Percentiles rank a stretch among this genome's conserved stretches.
These are phyloP conservation scores for Megaceryle torquata DNA, from an alignment of 2,113 vertebrate genomes.

Conservation along the genomic window DNA sequence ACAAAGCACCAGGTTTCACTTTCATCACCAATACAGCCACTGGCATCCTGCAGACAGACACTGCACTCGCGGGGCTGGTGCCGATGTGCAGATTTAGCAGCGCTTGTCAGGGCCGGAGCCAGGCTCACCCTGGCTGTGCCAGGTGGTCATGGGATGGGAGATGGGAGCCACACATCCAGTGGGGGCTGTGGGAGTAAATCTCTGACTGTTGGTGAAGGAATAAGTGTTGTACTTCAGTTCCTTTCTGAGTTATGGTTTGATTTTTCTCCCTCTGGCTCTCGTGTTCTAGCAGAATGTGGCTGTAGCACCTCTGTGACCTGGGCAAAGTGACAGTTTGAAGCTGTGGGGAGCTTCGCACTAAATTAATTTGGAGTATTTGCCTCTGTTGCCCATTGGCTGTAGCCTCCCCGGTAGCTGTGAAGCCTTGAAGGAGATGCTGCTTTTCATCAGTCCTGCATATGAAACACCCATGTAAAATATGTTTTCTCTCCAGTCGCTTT, in stretches of 20 bases:
- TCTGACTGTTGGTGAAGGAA: neutral
- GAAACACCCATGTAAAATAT: neutral
- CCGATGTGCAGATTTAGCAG: neutral
- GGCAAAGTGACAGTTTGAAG: neutral
- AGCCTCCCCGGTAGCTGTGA: neutral
- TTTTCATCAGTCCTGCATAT: neutral
- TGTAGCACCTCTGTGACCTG: neutral
- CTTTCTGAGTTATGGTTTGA: neutral
- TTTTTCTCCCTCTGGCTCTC: neutral
- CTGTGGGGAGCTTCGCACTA: neutral
- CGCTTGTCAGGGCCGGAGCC: neutral
- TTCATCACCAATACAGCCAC: neutral
- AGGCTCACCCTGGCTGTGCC: fast-evolving
- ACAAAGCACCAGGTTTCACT: neutral
- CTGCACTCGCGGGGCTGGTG: fast-evolving
- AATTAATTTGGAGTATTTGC: neutral
- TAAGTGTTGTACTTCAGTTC: neutral
- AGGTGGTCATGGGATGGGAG: neutral
- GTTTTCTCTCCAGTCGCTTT: neutral
- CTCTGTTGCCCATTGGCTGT: neutral
- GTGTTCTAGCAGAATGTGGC: neutral
- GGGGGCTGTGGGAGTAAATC: neutral
- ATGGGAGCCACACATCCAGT: neutral
- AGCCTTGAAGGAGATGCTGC: neutral
- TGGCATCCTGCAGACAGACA: neutral